Evolutionary conservation across 2,888 invertebrate genomes (phyloP), one percentile per base, ranked within the genome.

Genomic region (Ichneumon xanthorius): DNA sequence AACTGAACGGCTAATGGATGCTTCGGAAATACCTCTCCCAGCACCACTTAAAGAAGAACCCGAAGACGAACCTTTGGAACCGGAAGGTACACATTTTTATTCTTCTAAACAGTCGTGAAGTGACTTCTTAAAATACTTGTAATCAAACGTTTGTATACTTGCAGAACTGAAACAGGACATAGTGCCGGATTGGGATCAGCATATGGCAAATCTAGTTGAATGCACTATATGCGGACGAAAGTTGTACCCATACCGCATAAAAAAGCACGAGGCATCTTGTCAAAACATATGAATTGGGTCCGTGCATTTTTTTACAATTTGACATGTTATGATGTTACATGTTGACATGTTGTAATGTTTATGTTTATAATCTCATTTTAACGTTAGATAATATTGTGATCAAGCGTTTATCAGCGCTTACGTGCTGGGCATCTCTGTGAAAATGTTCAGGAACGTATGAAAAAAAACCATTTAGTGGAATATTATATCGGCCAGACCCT

Each of bases 101-200:
- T 61, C n/a, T 61, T 6, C 5, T 16, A 3, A 30, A 9, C 7
- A 3, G 0, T 2, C 30, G 4, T 30, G 2, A 26, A 14, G 11
- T 16, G 7, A 33, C 40, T 50, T 6, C 40, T 53, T 4, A 68
- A 14, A 63, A 61, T 50, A 14, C 4, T 6, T 4, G 16, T 26
- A 58, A 30, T 1, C 9, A 67, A 67, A 40, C 19, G 37, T 65
- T 9, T 50, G 1, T 1, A 37, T 48, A 33, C 72, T 83, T 73
- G 5, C 78, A 85, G 85, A 85, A 14, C 50, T 85, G 1, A 72
- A 61, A 5, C 48, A 65, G 37, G 30, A 14, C 37, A 33, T 79
- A 9, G 76, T 82, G 19, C 78, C 67, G n/a, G 78, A 82, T 19
- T 85, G 85, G 85, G 67, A 85, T 2, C 58, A 67, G 19, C 85